Evolutionary conservation across 2,797 vertebrate genomes (phyloP).

Genomic region (Anas acuta): DNA sequence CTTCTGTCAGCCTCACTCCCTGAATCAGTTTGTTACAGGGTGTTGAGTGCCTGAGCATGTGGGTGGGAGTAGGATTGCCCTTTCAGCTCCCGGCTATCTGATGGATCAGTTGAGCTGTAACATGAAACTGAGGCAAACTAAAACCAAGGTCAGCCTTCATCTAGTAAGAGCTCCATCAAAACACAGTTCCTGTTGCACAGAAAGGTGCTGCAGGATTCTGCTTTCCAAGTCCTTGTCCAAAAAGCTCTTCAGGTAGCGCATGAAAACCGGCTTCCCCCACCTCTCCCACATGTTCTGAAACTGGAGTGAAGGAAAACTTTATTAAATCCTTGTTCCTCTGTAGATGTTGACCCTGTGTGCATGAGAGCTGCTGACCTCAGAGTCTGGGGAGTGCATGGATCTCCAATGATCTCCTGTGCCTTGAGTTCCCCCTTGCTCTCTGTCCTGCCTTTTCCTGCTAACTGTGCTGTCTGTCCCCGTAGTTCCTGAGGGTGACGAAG

Average conservation of each 20-base stretch:
- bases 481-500: slow-evolving; percentile 96
- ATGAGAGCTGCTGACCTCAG: neutral
- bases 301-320: neutral
- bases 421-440: neutral
- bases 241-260: neutral
- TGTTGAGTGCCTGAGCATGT: neutral
- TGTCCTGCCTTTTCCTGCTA: neutral
- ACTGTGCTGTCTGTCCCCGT: neutral
- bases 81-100: slow-evolving; percentile 46
- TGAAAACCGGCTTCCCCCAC: neutral
- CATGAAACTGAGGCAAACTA: slow-evolving; percentile 48
- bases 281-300: neutral
- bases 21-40: neutral
- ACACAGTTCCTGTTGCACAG: neutral
- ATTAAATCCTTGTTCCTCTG: neutral
- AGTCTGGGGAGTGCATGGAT: neutral
- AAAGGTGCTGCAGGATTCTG: neutral
- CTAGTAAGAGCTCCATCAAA: neutral
- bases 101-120: slow-evolving; percentile 39
- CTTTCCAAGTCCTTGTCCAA: neutral
- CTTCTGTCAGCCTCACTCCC: neutral
- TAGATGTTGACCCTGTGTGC: neutral
- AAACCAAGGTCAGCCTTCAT: slow-evolving; percentile 47
- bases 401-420: neutral
- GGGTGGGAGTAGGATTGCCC: slow-evolving; percentile 34